A percentile compares a stretch with the other conserved stretches of the same genome.
These are phyloP conservation scores for Heliconius ethilla DNA, from an alignment of 2,888 invertebrate genomes.

Conservation along the genomic window DNA sequence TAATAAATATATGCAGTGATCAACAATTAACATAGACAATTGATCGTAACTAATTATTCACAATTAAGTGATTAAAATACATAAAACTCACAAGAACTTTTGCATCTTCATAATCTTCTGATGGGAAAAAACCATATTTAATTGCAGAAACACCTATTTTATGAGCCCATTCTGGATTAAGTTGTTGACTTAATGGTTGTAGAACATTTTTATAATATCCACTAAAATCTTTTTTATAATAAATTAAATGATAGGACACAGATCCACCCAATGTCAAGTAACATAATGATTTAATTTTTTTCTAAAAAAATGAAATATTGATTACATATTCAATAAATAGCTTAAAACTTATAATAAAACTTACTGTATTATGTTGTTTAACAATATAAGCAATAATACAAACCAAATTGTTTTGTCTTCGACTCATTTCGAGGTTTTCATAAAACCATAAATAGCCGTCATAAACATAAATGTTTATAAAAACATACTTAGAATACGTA, in stretches of 20 bases:
- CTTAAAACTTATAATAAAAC: not conserved
- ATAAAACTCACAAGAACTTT: conserved; percentile 81
- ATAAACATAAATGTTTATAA: not conserved
- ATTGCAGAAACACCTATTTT: conserved; percentile 87
- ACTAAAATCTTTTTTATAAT: conserved; percentile 88
- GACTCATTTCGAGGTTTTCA: conserved; percentile 43
- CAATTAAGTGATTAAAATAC: conserved; percentile 3
- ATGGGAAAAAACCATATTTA: conserved; percentile 88
- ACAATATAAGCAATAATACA: conserved; percentile 23
- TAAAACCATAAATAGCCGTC: not conserved
- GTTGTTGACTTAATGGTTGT: conserved; percentile 85
- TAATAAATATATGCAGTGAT: not conserved
- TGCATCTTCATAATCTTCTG: conserved; percentile 83
- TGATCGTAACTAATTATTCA: not conserved
- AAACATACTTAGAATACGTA: not conserved
- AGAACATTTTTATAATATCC: conserved; percentile 88
- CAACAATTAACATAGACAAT: conserved; percentile 3
- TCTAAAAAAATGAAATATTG: conserved; percentile 66
- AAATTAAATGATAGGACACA: conserved; percentile 85
- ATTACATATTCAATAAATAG: conserved; percentile 1
- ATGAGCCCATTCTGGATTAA: conserved; percentile 93
- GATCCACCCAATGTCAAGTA: conserved; percentile 85
- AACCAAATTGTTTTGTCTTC: conserved; percentile 48
- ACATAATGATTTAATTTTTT: conserved; percentile 86
- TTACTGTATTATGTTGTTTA: not conserved